A percentile compares a stretch with the other conserved stretches of the same genome.
Evolutionary conservation across 2,888 invertebrate species (phyloP).

Genomic region (Tinea pellionella): DNA sequence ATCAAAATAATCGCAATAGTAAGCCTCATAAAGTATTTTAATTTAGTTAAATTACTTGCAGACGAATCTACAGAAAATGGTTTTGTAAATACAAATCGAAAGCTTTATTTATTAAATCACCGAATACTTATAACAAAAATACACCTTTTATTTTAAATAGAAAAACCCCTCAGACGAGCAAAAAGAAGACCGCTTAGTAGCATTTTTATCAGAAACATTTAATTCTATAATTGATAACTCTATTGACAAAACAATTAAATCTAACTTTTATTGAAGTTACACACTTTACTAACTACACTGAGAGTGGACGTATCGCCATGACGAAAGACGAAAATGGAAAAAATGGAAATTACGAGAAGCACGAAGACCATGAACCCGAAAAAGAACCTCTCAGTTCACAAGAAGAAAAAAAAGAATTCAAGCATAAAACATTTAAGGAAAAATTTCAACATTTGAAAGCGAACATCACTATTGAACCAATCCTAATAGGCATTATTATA

Average conservation of each 20-base stretch:
- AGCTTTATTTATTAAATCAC: too few species aligned
- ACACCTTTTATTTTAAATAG: neutral
- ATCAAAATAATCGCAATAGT: too few species aligned
- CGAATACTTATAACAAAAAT: neutral
- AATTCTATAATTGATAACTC: slow-evolving; percentile 2
- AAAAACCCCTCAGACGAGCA: neutral
- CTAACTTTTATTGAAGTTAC: neutral
- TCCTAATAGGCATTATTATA: slow-evolving; percentile 76
- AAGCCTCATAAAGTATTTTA: too few species aligned
- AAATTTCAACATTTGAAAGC: slow-evolving; percentile 61
- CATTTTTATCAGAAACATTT: neutral
- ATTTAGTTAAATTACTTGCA: too few species aligned
- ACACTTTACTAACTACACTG: neutral
- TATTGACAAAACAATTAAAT: slow-evolving; percentile 8
- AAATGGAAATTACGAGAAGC: slow-evolving; percentile 24
- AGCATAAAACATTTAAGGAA: slow-evolving; percentile 57
- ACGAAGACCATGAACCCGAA: slow-evolving; percentile 26
- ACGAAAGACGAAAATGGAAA: slow-evolving; percentile 21
- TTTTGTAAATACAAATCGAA: too few species aligned
- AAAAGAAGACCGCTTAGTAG: neutral
- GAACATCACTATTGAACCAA: slow-evolving; percentile 78
- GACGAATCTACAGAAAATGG: too few species aligned
- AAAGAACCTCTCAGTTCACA: slow-evolving; percentile 37
- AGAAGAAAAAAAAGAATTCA: slow-evolving; percentile 22
- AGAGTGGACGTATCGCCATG: slow-evolving; percentile 24